Percentiles rank a stretch among this genome's conserved stretches.
phyloP scores from a whole-genome alignment of 1,140 invertebrate genomes.

The Oedothorax gibbosus region DNA sequence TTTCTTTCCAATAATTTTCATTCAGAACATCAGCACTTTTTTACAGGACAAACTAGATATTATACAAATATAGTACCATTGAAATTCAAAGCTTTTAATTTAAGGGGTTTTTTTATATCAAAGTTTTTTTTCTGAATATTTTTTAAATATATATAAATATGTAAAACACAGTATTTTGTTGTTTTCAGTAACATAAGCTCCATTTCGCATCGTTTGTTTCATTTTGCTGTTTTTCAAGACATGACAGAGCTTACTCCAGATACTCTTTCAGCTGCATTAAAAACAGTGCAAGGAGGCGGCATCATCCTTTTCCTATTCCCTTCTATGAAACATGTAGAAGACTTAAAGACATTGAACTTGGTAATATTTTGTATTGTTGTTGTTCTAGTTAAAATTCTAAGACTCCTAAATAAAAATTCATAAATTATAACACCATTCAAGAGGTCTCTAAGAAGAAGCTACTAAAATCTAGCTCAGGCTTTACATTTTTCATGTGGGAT shows the following conservation, averaged over 20 bases:
- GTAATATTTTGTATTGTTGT: slow-evolving; percentile 64
- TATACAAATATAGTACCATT: background rate
- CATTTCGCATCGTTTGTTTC: slow-evolving; percentile 95
- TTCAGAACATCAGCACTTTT: background rate
- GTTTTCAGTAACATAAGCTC: slow-evolving; percentile 87
- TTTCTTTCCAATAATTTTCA: slow-evolving; percentile 2
- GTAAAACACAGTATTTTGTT: background rate
- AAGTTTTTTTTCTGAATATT: background rate
- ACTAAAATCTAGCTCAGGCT: no score
- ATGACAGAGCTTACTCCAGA: slow-evolving; percentile 99
- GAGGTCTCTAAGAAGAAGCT: no score
- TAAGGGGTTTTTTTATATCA: background rate
- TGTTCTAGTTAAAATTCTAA: background rate
- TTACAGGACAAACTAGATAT: background rate
- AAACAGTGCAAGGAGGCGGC: slow-evolving; percentile 98
- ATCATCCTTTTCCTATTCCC: slow-evolving; percentile 87
- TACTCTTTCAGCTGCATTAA: slow-evolving; percentile 93
- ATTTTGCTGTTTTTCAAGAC: slow-evolving; percentile 76
- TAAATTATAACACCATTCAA: no score
- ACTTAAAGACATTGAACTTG: slow-evolving; percentile 97
- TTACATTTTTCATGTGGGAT: no score
- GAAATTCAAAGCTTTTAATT: no score
- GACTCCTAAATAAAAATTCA: no score
- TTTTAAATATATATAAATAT: background rate
- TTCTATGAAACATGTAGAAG: slow-evolving; percentile 87